Evolutionary conservation across 2,797 vertebrate genomes (phyloP).

Genomic region (Odontamblyopus lacepedii): DNA sequence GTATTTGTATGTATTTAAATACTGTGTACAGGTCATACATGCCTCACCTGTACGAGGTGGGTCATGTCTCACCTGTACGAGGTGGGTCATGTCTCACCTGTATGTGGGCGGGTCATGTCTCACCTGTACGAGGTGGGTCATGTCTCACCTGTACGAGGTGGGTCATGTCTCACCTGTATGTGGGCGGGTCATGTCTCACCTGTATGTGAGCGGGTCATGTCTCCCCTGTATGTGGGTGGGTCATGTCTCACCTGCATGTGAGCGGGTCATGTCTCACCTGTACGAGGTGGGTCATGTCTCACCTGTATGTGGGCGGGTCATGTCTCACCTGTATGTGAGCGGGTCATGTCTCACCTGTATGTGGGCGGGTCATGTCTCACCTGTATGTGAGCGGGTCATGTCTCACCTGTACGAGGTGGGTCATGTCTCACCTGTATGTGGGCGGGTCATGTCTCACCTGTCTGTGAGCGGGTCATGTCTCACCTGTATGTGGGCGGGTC

Average conservation of each 20-base stretch:
- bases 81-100: no score
- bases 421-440: constrained; percentile 69
- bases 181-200: constrained; percentile 31
- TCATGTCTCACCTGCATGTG: constrained; percentile 68
- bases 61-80: no score
- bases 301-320: constrained; percentile 67
- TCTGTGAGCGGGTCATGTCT: constrained; percentile 24
- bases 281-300: constrained; percentile 24
- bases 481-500: constrained; percentile 67
- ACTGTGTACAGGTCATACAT: no score
- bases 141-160: constrained; percentile 68
- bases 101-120: no score
- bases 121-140: constrained; percentile 67
- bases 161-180: constrained; percentile 69
- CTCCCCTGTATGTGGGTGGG: constrained; percentile 68
- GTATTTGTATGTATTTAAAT: no score
- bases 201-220: constrained; percentile 50
- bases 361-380: background rate
- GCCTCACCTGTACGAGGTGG: no score
- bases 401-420: no score
- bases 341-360: constrained; percentile 67
- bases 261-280: constrained; percentile 62
- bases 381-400: constrained; percentile 74
- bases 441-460: constrained; percentile 61
- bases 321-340: constrained; percentile 67